Conservation (phyloP, 2,888 invertebrate species). For the Heteromurus nitidus region DNA sequence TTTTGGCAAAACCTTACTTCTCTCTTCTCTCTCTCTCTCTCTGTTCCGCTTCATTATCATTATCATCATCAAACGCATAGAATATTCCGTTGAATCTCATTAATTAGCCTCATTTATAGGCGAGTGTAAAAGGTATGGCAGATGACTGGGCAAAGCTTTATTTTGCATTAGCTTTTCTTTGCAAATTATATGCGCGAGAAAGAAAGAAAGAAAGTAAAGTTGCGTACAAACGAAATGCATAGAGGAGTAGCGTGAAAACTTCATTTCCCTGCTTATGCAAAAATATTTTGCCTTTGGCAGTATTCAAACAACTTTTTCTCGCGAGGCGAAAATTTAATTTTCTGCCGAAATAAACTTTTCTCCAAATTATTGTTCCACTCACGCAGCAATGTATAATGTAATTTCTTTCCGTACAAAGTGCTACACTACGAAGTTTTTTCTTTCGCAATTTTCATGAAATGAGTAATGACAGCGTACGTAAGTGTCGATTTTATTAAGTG, state of each 20-base stretch:
- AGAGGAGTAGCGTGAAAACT: neutral
- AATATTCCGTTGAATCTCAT: conserved; percentile 36
- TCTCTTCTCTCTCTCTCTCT: too few species aligned
- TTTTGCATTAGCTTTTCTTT: neutral
- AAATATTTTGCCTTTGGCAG: neutral
- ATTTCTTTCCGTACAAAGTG: too few species aligned
- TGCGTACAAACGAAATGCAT: neutral
- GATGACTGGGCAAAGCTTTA: too few species aligned
- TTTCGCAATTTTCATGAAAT: too few species aligned
- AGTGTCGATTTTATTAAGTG: too few species aligned
- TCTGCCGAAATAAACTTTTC: neutral
- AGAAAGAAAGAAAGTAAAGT: neutral
- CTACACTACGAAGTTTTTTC: too few species aligned
- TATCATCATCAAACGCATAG: conserved; percentile 16
- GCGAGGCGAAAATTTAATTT: neutral
- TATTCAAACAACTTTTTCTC: neutral
- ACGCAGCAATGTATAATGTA: conserved; percentile 22
- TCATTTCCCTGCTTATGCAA: too few species aligned
- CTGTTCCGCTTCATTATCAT: neutral
- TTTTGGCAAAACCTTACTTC: neutral
- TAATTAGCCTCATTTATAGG: conserved; percentile 32
- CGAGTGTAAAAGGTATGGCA: conserved; percentile 5
- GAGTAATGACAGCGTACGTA: too few species aligned
- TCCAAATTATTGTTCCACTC: conserved; percentile 15
- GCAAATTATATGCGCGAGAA: too few species aligned